These are phyloP conservation scores for Drosophila mimica DNA, from an alignment of 2,888 invertebrate species.

Conservation along the genomic window DNA sequence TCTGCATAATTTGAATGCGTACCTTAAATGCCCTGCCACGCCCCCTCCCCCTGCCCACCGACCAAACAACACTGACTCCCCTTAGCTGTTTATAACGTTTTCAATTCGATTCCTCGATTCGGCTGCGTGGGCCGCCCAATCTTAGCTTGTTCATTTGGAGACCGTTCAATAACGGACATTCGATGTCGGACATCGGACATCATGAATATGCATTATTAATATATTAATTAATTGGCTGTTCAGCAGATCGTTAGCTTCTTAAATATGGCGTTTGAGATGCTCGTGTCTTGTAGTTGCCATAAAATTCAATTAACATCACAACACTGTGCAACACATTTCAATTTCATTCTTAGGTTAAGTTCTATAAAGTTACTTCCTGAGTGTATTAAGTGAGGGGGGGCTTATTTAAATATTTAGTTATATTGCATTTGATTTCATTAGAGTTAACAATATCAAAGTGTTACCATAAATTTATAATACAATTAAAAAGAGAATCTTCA, in stretches of 20 bases:
- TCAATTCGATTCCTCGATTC: conserved; percentile 16
- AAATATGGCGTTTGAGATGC: conserved; percentile 32
- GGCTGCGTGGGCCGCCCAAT: conserved; percentile 47
- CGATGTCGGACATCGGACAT: conserved; percentile 31
- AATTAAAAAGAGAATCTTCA: not conserved
- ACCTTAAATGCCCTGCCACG: conserved; percentile 61
- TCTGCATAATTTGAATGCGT: conserved; percentile 67
- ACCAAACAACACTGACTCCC: conserved; percentile 1
- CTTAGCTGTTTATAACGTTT: conserved; percentile 14
- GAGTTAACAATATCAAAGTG: not conserved
- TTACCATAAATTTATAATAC: not conserved
- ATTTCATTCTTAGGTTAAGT: not conserved
- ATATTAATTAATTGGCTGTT: conserved; percentile 70
- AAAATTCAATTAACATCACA: conserved; percentile 57
- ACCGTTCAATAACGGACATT: conserved; percentile 21
- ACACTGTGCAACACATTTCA: conserved; percentile 45
- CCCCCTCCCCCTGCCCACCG: conserved; percentile 28
- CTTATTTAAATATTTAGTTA: not conserved
- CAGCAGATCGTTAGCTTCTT: conserved; percentile 73
- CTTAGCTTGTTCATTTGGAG: not conserved
- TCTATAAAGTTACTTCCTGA: not conserved
- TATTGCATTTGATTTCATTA: not conserved
- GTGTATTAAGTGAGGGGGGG: not conserved
- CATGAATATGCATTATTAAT: conserved; percentile 73
- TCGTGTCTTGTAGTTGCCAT: conserved; percentile 51